Evolutionary conservation across 2,888 invertebrate genomes (phyloP), one percentile per base, ranked within the genome.

Genomic region (Isotomurus palustris): DNA sequence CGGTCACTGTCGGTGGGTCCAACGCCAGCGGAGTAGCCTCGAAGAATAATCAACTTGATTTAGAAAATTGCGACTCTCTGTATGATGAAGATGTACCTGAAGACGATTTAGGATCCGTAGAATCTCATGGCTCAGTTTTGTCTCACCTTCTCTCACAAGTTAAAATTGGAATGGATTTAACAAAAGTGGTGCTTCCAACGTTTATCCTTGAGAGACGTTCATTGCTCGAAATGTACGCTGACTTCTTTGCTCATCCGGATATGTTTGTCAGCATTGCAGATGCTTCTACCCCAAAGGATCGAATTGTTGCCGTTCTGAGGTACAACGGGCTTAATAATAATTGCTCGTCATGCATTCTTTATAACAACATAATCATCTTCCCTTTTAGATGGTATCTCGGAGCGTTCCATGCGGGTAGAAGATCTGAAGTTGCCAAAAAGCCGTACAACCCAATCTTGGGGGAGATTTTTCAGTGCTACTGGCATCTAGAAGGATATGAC

Each of bases 121-220:
- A 97, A 77, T 88, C 86, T 73, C 96, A 99, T 76, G 97, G 97
- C 52, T 95, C 94, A 47, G 93, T 99, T 71, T 90, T 99, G 72
- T 89, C 91, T 59, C 97, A 99, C 78, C 83, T 99, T 50, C 79
- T 99, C 69, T 94, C 95, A 1, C 97, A 97, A 79, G 95, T 97
- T 66, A 91, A 94, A 78, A 95, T 97, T 73, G 97, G 97, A 63
- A 99, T 99, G 99, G 99, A 99, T 79, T 83, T 99, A 73, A 99
- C 99, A 12, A 99, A 97, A 82, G 92, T 95, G 62, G 95, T 95
- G 52, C 80, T 99, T 66, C 99, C 99, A 22, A 99, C 99, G 25
- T 99, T 99, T 75, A 99, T 99, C 71, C 78, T 99, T 71, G 99
- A 99, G 76, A 83, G 94, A 76, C 84, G 99, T 62, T 99, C 97